Base-by-base conservation (phyloP, 2,797 vertebrate genomes). In the Myotis pilosus region DNA sequence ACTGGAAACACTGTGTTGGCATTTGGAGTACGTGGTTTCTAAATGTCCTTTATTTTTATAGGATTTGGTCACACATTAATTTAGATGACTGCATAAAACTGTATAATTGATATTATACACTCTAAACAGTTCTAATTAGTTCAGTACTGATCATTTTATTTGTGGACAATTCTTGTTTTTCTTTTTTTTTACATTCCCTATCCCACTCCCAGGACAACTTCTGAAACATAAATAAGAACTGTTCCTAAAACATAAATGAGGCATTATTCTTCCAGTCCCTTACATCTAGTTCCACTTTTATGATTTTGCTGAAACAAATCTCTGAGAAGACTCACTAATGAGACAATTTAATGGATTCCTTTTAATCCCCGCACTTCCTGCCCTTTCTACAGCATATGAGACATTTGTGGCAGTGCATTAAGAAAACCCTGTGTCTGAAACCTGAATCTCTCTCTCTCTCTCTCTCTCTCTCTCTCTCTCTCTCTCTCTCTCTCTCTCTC, bases 101-200 rank as follows among this genome's bases (percentile, higher is more conserved):
- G 7, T 57, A 12, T 74, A 92, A 81, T 92, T 82, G 68, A 41
- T 87, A 3, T 86, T 86, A 68, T 66, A 82, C 5, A 83, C 64
- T 83, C 44, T 38, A 82, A 88, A 90, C 64, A 41, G n/a, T 76
- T 76, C 47, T 91, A 85, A 90, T 92, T 90, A 80, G 91, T 68
- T 12, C 0, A 47, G 28, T 51, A n/a, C 8, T 60, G 10, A 76
- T 89, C 66, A 72, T 92, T 78, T 69, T 68, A 87, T 75, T 83
- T 66, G 16, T 91, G 33, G n/a, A 3, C 7, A 89, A 41, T 62
- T 93, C 13, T 66, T 9, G 4, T 64, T 68, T 82, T 23, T 11
- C 30, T 69, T 36, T 44, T 79, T 79, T 89, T n/a, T 81, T 17
- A 44, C 25, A 3, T 68, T 16, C 2, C 23, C 53, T 86, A 15